Evolutionary conservation across 1,140 invertebrate genomes (phyloP).

Genomic region (Cotesia glomerata): DNA sequence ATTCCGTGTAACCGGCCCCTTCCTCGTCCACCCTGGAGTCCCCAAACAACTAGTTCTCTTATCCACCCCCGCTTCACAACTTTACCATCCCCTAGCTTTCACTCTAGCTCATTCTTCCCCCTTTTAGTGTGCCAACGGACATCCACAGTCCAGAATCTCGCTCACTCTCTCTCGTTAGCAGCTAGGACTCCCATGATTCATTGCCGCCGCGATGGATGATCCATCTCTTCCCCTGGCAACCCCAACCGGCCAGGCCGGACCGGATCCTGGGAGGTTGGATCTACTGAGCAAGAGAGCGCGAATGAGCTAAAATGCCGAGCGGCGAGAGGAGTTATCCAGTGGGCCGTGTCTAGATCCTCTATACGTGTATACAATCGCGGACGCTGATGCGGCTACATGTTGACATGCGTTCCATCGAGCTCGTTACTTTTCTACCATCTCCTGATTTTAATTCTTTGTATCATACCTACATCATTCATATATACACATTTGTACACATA

Average conservation of each 20-base stretch:
- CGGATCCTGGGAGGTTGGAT: constrained; percentile 32
- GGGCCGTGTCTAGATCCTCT: constrained; percentile 28
- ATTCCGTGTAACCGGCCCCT: constrained; percentile 16
- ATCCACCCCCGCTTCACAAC: constrained; percentile 26
- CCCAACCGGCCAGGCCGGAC: constrained; percentile 38
- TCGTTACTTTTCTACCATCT: constrained; percentile 3
- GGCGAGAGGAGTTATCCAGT: constrained; percentile 23
- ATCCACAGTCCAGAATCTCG: constrained; percentile 24
- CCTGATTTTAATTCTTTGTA: constrained; percentile 4
- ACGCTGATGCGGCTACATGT: constrained; percentile 14
- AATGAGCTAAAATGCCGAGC: not conserved
- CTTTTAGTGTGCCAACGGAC: constrained; percentile 17
- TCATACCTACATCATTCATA: not conserved
- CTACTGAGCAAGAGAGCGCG: constrained; percentile 14
- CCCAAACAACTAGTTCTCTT: constrained; percentile 36
- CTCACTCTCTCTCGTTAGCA: constrained; percentile 33
- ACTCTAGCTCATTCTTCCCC: constrained; percentile 23
- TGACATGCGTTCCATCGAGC: constrained; percentile 4
- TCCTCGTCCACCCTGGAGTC: constrained; percentile 17
- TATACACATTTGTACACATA: too few relatives aligned
- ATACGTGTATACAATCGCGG: constrained; percentile 5
- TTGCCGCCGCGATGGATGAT: constrained; percentile 61
- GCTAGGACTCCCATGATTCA: constrained; percentile 60
- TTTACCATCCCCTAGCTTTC: constrained; percentile 16
- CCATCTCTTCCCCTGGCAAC: constrained; percentile 56